These are phyloP conservation scores for Drosophila paulistorum DNA, from an alignment of 1,140 invertebrate genomes.

Conservation along the genomic window DNA sequence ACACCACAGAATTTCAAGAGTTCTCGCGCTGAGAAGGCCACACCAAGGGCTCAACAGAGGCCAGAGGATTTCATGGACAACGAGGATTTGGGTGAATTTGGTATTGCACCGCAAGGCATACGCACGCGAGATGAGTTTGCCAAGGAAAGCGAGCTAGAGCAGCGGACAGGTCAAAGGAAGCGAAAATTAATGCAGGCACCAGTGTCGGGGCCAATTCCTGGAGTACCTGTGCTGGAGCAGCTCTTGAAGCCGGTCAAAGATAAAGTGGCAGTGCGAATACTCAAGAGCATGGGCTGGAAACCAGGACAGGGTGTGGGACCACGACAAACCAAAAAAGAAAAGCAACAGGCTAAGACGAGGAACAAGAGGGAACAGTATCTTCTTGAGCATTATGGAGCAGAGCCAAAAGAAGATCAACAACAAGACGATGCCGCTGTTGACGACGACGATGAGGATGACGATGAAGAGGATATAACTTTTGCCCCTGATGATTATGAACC, in stretches of 20 bases:
- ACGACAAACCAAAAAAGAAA: slow-evolving; percentile 85
- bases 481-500: slow-evolving; percentile 93
- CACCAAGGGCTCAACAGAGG: slow-evolving; percentile 83
- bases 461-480: slow-evolving; percentile 88
- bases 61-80: slow-evolving; percentile 99
- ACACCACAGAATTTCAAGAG: slow-evolving; percentile 96
- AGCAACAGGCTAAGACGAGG: slow-evolving; percentile 54
- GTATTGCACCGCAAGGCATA: slow-evolving; percentile 95
- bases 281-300: slow-evolving; percentile 95
- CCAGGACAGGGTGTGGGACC: slow-evolving; percentile 96
- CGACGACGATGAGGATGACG: slow-evolving; percentile 78
- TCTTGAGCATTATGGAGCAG: slow-evolving; percentile 69
- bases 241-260: slow-evolving; percentile 91
- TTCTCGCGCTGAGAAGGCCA: slow-evolving; percentile 89
- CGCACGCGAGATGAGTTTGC: slow-evolving; percentile 90
- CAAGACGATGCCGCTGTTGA: slow-evolving; percentile 15
- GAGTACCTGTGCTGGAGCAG: slow-evolving; percentile 90
- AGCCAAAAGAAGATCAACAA: slow-evolving; percentile 22
- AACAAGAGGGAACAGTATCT: slow-evolving; percentile 74
- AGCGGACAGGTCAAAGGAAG: slow-evolving; percentile 67
- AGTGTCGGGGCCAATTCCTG: slow-evolving; percentile 89
- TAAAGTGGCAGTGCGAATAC: slow-evolving; percentile 93
- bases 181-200: slow-evolving; percentile 83
- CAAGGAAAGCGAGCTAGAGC: slow-evolving; percentile 84
- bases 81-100: slow-evolving; percentile 97